Percentiles rank a stretch among this genome's conserved stretches.
Evolutionary conservation across 2,888 invertebrate genomes (phyloP).

Genomic region (Spilosoma lubricipeda): DNA sequence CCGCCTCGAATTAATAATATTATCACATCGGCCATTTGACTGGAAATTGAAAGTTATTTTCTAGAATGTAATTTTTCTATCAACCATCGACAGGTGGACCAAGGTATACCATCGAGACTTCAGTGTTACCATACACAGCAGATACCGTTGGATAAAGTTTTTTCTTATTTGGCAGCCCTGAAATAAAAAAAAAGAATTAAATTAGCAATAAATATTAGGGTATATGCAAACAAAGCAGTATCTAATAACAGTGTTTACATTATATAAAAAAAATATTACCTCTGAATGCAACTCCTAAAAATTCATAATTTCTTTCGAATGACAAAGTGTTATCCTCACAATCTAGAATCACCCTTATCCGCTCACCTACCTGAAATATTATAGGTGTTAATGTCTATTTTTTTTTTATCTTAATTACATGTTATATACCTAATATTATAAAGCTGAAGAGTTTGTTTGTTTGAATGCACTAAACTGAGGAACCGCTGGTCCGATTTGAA

Average conservation of each 20-base stretch:
- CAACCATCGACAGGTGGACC: conserved; percentile 98
- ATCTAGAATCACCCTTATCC: conserved; percentile 98
- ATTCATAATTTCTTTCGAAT: conserved; percentile 99
- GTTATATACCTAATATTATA: too few species aligned
- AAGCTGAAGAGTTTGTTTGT: too few species aligned
- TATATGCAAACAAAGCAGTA: not conserved
- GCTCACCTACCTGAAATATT: conserved; percentile 95
- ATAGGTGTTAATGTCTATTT: not conserved
- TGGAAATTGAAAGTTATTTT: conserved; percentile 53
- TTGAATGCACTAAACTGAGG: too few species aligned
- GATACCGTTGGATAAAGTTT: conserved; percentile 98
- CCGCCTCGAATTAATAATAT: conserved; percentile 41
- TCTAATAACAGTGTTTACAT: too few species aligned
- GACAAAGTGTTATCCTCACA: conserved; percentile 98
- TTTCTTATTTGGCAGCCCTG: conserved; percentile 96
- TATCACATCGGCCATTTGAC: conserved; percentile 64
- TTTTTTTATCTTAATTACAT: not conserved
- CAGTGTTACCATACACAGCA: conserved; percentile 99
- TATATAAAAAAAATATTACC: conserved; percentile 81
- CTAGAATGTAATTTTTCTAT: conserved; percentile 67
- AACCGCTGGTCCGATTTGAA: too few species aligned
- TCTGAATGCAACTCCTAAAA: conserved; percentile 98
- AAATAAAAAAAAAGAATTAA: conserved; percentile 50
- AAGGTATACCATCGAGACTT: conserved; percentile 99
- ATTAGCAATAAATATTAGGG: not conserved